Evolutionary conservation across 2,797 vertebrate species (phyloP).

Genomic region (Poeciliopsis turneri): DNA sequence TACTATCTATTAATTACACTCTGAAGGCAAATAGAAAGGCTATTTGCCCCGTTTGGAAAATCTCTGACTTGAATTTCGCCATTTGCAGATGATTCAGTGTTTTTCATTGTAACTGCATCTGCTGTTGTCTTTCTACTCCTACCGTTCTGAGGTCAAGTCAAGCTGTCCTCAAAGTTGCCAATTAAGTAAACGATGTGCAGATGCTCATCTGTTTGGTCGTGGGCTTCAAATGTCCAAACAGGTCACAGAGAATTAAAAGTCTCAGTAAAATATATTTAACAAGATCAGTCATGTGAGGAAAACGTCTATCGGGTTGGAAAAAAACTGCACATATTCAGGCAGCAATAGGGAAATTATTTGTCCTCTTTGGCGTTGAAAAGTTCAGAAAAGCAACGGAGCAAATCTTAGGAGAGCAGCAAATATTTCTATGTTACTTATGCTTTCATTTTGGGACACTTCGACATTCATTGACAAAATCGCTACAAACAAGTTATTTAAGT

Average conservation of each 20-base stretch:
- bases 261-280: background rate
- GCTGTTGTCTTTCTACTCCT: background rate
- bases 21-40: background rate
- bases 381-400: background rate
- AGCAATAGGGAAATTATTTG: background rate
- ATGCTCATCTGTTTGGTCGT: background rate
- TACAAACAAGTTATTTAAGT: background rate
- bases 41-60: background rate
- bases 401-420: background rate
- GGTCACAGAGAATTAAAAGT: constrained; percentile 1
- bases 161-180: background rate
- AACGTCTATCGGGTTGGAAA: background rate
- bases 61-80: background rate
- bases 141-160: background rate
- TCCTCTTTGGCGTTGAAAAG: background rate
- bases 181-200: background rate
- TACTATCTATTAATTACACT: background rate
- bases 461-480: background rate
- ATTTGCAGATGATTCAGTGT: background rate
- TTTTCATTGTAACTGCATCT: background rate
- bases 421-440: too few species aligned
- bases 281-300: background rate
- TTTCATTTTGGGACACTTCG: background rate
- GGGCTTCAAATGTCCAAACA: background rate
- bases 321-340: background rate